Conservation (phyloP, 2,888 invertebrate genomes). For the Eucriotettix oculatus region DNA sequence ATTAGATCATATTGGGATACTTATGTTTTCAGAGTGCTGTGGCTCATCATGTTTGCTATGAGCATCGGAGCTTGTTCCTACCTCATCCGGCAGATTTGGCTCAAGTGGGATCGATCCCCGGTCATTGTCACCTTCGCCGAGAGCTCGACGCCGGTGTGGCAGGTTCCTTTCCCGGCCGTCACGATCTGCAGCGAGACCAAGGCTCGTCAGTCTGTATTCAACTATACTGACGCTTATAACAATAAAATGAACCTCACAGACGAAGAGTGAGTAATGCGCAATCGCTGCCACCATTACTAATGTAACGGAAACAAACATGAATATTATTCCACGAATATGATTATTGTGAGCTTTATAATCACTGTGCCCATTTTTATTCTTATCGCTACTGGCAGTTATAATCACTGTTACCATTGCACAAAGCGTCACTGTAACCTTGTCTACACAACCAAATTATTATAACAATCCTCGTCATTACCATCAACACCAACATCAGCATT, state of each 20-base stretch:
- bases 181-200: conserved; percentile 11
- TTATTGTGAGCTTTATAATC: too few species aligned
- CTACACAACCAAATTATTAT: too few species aligned
- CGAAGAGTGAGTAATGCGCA: background rate
- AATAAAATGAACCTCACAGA: background rate
- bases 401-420: too few species aligned
- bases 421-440: too few species aligned
- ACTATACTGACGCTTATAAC: conserved; percentile 7
- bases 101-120: background rate
- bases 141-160: conserved; percentile 7
- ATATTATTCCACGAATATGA: too few species aligned
- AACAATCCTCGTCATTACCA: too few species aligned
- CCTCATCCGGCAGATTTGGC: conserved; percentile 9
- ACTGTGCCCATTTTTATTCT: too few species aligned
- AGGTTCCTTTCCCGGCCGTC: conserved; percentile 12
- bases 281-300: too few species aligned
- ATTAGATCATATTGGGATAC: too few species aligned
- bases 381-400: too few species aligned
- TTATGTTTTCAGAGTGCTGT: conserved; percentile 4
- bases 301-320: too few species aligned
- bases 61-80: conserved; percentile 14
- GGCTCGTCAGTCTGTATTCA: conserved; percentile 4
- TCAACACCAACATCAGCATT: too few species aligned
- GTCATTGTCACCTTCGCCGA: conserved; percentile 10
- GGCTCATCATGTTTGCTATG: conserved; percentile 10